Evolutionary conservation across 2,797 vertebrate species (phyloP), one percentile per base, ranked within the genome.

Genomic region (Odontamblyopus lacepedii): DNA sequence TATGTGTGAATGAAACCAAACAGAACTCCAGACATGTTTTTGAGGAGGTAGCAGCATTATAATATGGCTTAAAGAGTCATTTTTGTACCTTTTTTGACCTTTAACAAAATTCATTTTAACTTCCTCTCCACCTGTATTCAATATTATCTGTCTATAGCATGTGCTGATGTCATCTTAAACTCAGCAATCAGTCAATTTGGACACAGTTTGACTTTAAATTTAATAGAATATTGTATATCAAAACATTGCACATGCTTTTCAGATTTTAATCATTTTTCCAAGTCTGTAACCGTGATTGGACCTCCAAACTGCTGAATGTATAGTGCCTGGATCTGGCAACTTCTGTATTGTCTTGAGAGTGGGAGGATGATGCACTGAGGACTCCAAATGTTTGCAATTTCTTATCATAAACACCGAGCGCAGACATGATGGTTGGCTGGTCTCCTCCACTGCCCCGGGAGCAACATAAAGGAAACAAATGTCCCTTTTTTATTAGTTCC

Each of bases 331-430:
- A 67, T 74, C 65, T 69, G 75, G 76, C 67, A 32, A 53, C 32
- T 26, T 35, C n/a, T 69, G 19, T 27, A 41, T 66, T 50, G 53
- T 69, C 67, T 57, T 11, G 30, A 57, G 23, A 18, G 53, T 57
- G 32, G 51, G 32, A 57, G 30, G 30, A 57, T 57, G 87, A 83
- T 80, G 70, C 73, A 80, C 73, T 75, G 78, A 77, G 44, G 23
- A 51, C 41, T 64, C 51, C 66, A 19, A 68, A 56, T 78, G 66
- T 81, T 79, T 83, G 72, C 70, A 71, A 72, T 63, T 38, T 72
- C 71, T 78, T 73, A 41, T 64, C 23, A 74, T 74, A 13, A 70
- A 76, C 61, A 83, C 65, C 66, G 69, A 23, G 32, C 59, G 61
- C 26, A 68, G 48, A 66, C 71, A 59, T 66, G 55, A 61, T 32